Evolutionary conservation across 2,113 vertebrate genomes (phyloP).

Genomic region (Nothobranchius kuhntae): DNA sequence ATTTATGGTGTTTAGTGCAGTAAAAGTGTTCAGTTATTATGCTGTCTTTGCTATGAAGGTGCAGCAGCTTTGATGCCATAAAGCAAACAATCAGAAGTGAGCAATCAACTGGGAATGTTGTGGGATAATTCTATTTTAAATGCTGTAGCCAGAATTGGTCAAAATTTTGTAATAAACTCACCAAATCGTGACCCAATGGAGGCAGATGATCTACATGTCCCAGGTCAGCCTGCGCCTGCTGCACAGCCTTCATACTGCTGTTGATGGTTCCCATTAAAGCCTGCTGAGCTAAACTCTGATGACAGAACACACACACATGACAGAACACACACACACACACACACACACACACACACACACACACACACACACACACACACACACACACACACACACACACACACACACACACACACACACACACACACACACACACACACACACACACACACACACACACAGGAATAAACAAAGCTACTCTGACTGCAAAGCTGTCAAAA

Average conservation of each 20-base stretch:
- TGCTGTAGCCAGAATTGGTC: background rate
- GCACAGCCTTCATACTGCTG: slow-evolving; percentile 96
- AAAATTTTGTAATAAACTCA: slow-evolving; percentile 65
- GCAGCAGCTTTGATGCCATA: slow-evolving; percentile 15
- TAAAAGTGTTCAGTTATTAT: slow-evolving; percentile 5
- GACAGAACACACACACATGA: slow-evolving; percentile 7
- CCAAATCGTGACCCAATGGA: slow-evolving; percentile 96
- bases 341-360: background rate
- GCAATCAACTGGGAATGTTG: background rate
- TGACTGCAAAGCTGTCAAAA: slow-evolving; percentile 9
- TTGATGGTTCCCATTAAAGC: slow-evolving; percentile 98
- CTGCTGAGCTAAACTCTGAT: slow-evolving; percentile 95
- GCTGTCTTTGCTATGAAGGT: slow-evolving; percentile 19
- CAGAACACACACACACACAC: background rate
- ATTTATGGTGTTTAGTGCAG: slow-evolving; percentile 43
- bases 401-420: too few relatives aligned
- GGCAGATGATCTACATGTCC: slow-evolving; percentile 91
- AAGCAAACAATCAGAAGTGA: slow-evolving; percentile 3
- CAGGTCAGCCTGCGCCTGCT: slow-evolving; percentile 93
- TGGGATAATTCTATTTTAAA: background rate
- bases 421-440: too few relatives aligned
- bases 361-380: too few relatives aligned
- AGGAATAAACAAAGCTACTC: slow-evolving; percentile 20
- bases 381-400: background rate
- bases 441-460: background rate